Percentiles rank a stretch among this genome's conserved stretches.
phyloP scores from a whole-genome alignment of 2,888 invertebrate genomes.

The Calephelis perditalis region DNA sequence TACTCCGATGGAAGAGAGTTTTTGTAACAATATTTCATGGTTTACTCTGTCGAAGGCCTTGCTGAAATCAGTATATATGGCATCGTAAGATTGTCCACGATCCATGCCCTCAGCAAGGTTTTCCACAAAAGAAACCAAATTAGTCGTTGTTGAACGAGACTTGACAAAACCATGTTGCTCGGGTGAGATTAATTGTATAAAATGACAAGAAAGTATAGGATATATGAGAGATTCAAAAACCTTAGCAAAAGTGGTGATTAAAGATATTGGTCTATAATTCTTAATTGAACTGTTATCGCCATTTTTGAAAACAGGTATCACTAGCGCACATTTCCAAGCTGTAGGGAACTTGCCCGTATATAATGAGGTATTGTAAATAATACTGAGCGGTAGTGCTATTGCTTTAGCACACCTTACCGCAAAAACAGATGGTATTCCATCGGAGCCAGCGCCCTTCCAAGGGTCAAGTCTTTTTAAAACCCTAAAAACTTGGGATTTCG shows the following conservation, averaged over 20 bases:
- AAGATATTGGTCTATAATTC: conserved; percentile 27
- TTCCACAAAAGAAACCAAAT: conserved; percentile 21
- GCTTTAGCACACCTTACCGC: too few relatives aligned
- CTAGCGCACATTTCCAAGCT: conserved; percentile 22
- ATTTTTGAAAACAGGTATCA: conserved; percentile 25
- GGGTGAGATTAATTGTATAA: conserved; percentile 17
- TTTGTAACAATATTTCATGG: conserved; percentile 19
- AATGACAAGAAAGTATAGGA: conserved; percentile 19
- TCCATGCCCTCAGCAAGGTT: conserved; percentile 21
- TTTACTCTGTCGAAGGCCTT: conserved; percentile 20
- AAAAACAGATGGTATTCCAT: conserved; percentile 20
- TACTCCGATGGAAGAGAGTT: conserved; percentile 11
- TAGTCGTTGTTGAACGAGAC: conserved; percentile 25
- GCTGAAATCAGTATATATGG: conserved; percentile 15
- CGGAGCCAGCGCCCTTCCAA: conserved; percentile 21
- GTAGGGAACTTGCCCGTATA: not conserved
- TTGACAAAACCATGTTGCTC: conserved; percentile 29
- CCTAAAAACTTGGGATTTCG: too few relatives aligned
- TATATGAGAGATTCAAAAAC: conserved; percentile 24
- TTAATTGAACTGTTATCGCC: conserved; percentile 16
- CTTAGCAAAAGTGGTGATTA: conserved; percentile 23
- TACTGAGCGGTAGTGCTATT: not conserved
- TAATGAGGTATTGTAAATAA: conserved; percentile 22
- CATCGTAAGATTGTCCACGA: conserved; percentile 15
- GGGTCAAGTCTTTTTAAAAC: conserved; percentile 2